phyloP scores from a whole-genome alignment of 2,797 vertebrate species.

The Pteronotus mesoamericanus region DNA sequence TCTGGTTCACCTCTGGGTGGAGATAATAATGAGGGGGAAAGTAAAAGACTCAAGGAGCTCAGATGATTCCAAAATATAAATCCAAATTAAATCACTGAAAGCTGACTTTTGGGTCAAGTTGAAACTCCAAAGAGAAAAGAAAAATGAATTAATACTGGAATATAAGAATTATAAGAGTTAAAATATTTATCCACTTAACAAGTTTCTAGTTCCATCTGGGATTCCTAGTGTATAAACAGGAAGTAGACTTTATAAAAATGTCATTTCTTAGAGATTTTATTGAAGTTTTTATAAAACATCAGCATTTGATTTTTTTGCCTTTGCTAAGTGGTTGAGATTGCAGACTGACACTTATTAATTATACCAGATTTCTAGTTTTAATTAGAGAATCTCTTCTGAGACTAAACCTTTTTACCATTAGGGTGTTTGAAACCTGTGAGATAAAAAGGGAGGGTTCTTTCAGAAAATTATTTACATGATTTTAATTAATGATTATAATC shows the following conservation, averaged over 20 bases:
- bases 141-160: slow-evolving; percentile 3
- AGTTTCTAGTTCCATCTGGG: neutral
- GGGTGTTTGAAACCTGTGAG: slow-evolving; percentile 80
- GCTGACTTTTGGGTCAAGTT: slow-evolving; percentile 29
- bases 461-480: slow-evolving; percentile 85
- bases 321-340: slow-evolving; percentile 73
- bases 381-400: slow-evolving; percentile 83
- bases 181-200: slow-evolving; percentile 32
- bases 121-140: slow-evolving; percentile 13
- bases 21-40: neutral
- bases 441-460: slow-evolving; percentile 82
- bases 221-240: neutral
- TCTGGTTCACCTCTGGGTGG: neutral
- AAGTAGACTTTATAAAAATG: slow-evolving; percentile 29
- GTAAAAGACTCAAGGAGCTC: neutral
- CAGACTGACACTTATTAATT: slow-evolving; percentile 79
- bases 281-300: slow-evolving; percentile 31
- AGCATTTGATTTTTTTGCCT: slow-evolving; percentile 62
- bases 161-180: slow-evolving; percentile 4
- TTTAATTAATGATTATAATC: slow-evolving; percentile 88
- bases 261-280: slow-evolving; percentile 43
- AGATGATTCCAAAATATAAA: slow-evolving; percentile 37
- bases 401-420: slow-evolving; percentile 81
- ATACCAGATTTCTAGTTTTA: slow-evolving; percentile 81
- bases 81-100: neutral